Base-by-base conservation (phyloP, 2,888 invertebrate genomes). In the Clivina fossor region DNA sequence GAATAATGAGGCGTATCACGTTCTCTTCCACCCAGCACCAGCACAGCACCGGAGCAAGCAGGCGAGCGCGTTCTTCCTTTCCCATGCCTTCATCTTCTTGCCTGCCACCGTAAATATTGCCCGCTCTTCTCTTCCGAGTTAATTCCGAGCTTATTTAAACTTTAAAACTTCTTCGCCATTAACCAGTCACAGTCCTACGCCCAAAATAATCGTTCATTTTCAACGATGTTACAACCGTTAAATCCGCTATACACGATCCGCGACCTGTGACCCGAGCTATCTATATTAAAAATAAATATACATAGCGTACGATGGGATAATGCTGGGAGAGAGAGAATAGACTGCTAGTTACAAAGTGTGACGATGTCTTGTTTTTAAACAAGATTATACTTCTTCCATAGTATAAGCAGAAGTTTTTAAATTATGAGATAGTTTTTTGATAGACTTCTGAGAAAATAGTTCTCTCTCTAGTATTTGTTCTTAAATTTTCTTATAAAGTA, bases 1-100 rank as follows among this genome's bases (percentile, higher is more conserved):
- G 44, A 44, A 44, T 44, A 44, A 44, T 44, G 44, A 44, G 44
- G 44, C 44, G 44, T 44, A 44, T 44, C 44, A 28, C 44, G 44
- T 44, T 44, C n/a, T n/a, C n/a, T n/a, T n/a, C n/a, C 30, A 43
- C 28, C 43, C 28, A 43, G 43, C 43, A 26, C 15, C 43, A n/a
- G n/a, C n/a, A n/a, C n/a, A n/a, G n/a, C n/a, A n/a, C n/a, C n/a
- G n/a, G n/a, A n/a, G n/a, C n/a, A n/a, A n/a, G n/a, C n/a, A n/a
- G n/a, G n/a, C n/a, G n/a, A n/a, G n/a, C n/a, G n/a, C n/a, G n/a
- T n/a, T n/a, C n/a, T n/a, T n/a, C n/a, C n/a, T n/a, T n/a, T n/a
- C n/a, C n/a, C n/a, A n/a, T n/a, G n/a, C n/a, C n/a, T n/a, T n/a
- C n/a, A n/a, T n/a, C n/a, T n/a, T n/a, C n/a, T n/a, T n/a, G 43